These are phyloP conservation scores for Notolabrus celidotus DNA, from an alignment of 2,797 vertebrate genomes.

Conservation along the genomic window DNA sequence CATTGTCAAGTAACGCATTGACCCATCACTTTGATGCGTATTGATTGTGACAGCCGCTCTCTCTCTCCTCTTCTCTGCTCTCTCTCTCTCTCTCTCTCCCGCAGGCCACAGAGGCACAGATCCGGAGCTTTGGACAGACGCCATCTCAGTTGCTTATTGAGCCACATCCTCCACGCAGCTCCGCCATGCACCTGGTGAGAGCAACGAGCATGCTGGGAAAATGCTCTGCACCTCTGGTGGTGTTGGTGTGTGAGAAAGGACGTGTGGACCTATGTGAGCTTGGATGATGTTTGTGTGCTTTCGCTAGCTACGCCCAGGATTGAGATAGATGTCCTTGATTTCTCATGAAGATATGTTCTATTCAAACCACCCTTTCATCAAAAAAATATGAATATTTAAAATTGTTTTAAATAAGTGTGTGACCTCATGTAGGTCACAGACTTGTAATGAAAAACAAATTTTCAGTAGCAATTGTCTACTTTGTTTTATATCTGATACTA, in stretches of 20 bases:
- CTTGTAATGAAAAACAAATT: slow-evolving; percentile 25
- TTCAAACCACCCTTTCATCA: slow-evolving; percentile 20
- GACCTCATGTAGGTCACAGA: slow-evolving; percentile 50
- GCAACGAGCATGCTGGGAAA: slow-evolving; percentile 79
- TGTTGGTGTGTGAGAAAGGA: slow-evolving; percentile 36
- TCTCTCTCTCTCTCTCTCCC: slow-evolving; percentile 69
- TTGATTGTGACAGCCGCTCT: slow-evolving; percentile 92
- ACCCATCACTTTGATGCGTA: slow-evolving; percentile 94
- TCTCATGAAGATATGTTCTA: slow-evolving; percentile 8
- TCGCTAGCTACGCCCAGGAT: slow-evolving; percentile 17
- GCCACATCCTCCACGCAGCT: slow-evolving; percentile 99
- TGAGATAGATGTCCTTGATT: slow-evolving; percentile 19
- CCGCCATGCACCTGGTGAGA: slow-evolving; percentile 99
- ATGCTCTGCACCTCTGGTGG: slow-evolving; percentile 61
- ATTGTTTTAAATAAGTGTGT: not conserved
- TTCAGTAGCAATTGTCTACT: slow-evolving; percentile 30
- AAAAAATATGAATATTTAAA: slow-evolving; percentile 45
- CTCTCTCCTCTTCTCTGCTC: slow-evolving; percentile 70
- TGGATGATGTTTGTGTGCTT: slow-evolving; percentile 21
- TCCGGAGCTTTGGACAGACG: slow-evolving; percentile 99
- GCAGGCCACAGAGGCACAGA: slow-evolving; percentile 98
- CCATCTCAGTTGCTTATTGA: slow-evolving; percentile 99
- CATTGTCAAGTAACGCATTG: slow-evolving; percentile 93
- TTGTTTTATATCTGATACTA: slow-evolving; percentile 22
- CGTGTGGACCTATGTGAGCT: slow-evolving; percentile 33